Base-by-base conservation (phyloP, 1,140 invertebrate species). In the Hyphantria cunea region DNA sequence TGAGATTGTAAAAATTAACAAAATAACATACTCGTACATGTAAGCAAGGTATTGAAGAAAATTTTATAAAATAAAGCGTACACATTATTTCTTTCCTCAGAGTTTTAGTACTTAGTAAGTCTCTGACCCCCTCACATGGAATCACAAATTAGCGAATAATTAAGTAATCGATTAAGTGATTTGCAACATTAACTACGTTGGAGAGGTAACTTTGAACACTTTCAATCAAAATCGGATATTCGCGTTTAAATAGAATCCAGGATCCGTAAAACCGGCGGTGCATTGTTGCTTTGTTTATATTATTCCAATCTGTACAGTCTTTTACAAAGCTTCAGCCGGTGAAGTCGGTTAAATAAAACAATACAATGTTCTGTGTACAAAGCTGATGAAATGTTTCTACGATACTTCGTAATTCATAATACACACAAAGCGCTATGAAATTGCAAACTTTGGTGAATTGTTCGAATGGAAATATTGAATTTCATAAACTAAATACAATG, bases 401-500 rank as follows among this genome's bases (percentile, higher is more conserved):
- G 10, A 47, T 48, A 56, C 33, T 56, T 56, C 32, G 14, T 25
- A 37, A 56, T 56, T 56, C 54, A 56, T 56, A 47, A 56, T 56
- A 37, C 42, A 56, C 47, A 56, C 54, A 58, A 31, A 49, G 45
- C 45, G 47, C 48, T 47, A 37, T 49, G 33, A 58, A 58, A 58
- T 49, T 49, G 55, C 12, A 15, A 48, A 58, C 55, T 58, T 48
- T 58, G 10, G n/a, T 0, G 55, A 58, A 58, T 49, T 56, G 44
- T 56, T 56, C 12, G 42, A 56, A 56, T 56, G 54, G 54, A 56
- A 56, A 56, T 56, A 56, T 48, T 58, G 55, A 58, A 58, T 58
- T 58, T 58, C 33, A 49, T 31, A 47, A 58, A 49, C 55, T 49
- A 58, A 49, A 58, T 47, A 56, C 33, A 58, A 25, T 25, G 17